Conservation (phyloP, 2,888 invertebrate species). For the Epicampocera succincta region DNA sequence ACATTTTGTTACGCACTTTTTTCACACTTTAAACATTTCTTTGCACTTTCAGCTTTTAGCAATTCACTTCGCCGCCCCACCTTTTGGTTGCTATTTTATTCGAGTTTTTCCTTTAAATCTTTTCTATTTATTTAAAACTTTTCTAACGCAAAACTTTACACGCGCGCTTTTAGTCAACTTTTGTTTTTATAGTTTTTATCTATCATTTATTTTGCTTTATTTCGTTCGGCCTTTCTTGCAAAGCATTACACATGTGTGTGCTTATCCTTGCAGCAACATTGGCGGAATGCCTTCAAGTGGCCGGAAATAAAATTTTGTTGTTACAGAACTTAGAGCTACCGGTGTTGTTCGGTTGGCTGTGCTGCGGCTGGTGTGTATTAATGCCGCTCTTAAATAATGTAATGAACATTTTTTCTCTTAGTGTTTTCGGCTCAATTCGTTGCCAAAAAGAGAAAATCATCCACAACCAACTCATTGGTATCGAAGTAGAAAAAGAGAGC, state of each 20-base stretch:
- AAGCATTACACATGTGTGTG: slow-evolving; percentile 69
- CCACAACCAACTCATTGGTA: neutral
- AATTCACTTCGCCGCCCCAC: neutral
- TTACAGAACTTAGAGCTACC: slow-evolving; percentile 58
- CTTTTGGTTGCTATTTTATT: slow-evolving; percentile 13
- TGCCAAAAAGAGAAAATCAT: slow-evolving; percentile 27
- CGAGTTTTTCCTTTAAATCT: neutral
- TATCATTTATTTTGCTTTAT: slow-evolving; percentile 1
- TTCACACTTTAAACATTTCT: too few relatives aligned
- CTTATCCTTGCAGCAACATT: slow-evolving; percentile 79
- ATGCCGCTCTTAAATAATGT: slow-evolving; percentile 46
- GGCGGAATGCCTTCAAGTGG: slow-evolving; percentile 75
- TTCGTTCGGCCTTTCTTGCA: slow-evolving; percentile 14
- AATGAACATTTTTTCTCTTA: slow-evolving; percentile 39
- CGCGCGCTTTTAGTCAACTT: slow-evolving; percentile 61
- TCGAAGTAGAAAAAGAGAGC: slow-evolving; percentile 44
- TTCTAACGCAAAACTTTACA: slow-evolving; percentile 39
- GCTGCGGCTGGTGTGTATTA: slow-evolving; percentile 10
- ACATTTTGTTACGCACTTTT: too few relatives aligned
- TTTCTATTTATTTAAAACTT: slow-evolving; percentile 2
- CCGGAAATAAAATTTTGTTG: slow-evolving; percentile 71
- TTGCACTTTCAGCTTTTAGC: neutral
- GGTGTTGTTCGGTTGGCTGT: slow-evolving; percentile 50
- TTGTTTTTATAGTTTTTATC: slow-evolving; percentile 24
- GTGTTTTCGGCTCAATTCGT: slow-evolving; percentile 15